A percentile compares a stretch with the other conserved stretches of the same genome.
Conservation (phyloP, 1,140 invertebrate species). For the Melanaphis sacchari region DNA sequence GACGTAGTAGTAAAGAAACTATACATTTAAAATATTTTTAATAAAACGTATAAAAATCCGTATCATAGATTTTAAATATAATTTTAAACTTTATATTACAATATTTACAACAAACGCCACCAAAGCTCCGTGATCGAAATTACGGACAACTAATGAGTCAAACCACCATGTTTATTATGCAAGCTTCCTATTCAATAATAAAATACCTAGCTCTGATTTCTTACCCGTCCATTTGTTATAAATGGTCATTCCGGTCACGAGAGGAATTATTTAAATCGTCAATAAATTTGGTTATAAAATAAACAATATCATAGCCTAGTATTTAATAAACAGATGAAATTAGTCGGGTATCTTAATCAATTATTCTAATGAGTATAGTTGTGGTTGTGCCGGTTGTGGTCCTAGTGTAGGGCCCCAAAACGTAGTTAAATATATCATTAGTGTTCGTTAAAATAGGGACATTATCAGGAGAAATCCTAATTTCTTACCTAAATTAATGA, state of each 20-base stretch:
- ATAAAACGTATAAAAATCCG: neutral
- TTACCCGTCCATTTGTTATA: no score
- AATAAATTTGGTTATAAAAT: no score
- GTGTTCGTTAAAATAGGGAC: neutral
- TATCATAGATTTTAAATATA: no score
- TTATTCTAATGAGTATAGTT: neutral
- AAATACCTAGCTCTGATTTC: no score
- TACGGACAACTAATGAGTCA: no score
- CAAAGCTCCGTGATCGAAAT: no score
- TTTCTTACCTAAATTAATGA: neutral
- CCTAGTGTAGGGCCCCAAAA: neutral
- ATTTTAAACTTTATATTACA: no score
- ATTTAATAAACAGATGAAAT: neutral
- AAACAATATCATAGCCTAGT: neutral
- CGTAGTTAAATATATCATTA: neutral
- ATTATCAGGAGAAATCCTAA: neutral
- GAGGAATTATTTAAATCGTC: neutral
- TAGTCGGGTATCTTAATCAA: neutral
- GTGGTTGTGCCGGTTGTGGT: neutral
- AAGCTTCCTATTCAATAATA: no score
- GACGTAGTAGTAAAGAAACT: neutral
- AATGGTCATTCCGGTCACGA: no score
- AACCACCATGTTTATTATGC: no score
- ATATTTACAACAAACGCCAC: no score
- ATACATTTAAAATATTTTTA: conserved; percentile 26